Evolutionary conservation across 2,113 vertebrate genomes (phyloP).

Genomic region (Osmerus eperlanus): DNA sequence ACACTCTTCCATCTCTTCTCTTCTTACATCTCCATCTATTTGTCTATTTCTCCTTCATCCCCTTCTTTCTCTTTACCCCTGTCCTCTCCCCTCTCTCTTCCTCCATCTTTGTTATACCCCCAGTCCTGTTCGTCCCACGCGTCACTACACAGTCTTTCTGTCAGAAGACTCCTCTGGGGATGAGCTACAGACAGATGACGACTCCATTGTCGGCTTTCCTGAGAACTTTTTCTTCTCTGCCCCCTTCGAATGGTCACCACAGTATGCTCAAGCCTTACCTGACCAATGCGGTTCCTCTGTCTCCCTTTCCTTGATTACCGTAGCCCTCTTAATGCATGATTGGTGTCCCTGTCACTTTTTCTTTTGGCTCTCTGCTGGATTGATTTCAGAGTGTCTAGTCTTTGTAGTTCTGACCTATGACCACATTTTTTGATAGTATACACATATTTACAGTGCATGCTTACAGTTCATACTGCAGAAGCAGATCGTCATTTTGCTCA

Average conservation of each 20-base stretch:
- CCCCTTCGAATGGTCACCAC: constrained; percentile 95
- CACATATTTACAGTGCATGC: no score
- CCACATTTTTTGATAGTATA: no score
- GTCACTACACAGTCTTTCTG: constrained; percentile 97
- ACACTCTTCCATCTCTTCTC: background rate
- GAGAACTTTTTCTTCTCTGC: constrained; percentile 94
- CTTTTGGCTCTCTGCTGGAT: no score
- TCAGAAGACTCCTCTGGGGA: constrained; percentile 97
- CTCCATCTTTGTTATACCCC: constrained; percentile 56
- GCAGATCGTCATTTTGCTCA: no score
- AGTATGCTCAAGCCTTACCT: constrained; percentile 59
- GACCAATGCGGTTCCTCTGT: no score
- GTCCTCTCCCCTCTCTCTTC: background rate
- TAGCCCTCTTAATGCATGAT: background rate
- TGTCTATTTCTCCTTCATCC: background rate
- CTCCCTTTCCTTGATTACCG: background rate
- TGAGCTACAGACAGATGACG: constrained; percentile 85
- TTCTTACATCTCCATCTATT: background rate
- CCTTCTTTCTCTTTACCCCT: constrained; percentile 5
- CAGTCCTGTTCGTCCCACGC: constrained; percentile 87
- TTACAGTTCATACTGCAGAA: no score
- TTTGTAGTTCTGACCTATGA: no score
- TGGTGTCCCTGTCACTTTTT: background rate
- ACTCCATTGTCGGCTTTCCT: constrained; percentile 85
- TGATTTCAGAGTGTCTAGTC: no score